Percentiles rank a stretch among this genome's conserved stretches.
Conservation (phyloP, 2,797 vertebrate genomes). For the Sciurus vulgaris region DNA sequence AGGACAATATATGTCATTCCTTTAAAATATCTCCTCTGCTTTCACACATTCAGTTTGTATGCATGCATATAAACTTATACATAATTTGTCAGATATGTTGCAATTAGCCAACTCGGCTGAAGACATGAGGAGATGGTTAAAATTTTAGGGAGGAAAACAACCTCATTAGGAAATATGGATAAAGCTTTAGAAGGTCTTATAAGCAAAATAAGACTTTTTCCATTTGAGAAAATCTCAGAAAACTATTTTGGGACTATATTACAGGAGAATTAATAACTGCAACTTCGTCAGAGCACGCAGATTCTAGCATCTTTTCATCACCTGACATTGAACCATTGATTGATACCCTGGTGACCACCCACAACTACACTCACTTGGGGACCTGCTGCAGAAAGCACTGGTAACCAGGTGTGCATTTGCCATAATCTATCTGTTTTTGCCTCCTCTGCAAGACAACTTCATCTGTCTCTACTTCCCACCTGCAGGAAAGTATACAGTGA, state of each 20-base stretch:
- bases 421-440: conserved; percentile 94
- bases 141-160: conserved; percentile 19
- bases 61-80: conserved; percentile 14
- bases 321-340: conserved; percentile 11
- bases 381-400: conserved; percentile 92
- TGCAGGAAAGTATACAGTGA: conserved; percentile 75
- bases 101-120: conserved; percentile 41
- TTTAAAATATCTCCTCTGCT: conserved; percentile 54
- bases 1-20: conserved; percentile 27
- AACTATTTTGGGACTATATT: not conserved
- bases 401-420: conserved; percentile 92
- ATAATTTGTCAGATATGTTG: conserved; percentile 44
- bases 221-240: conserved; percentile 57
- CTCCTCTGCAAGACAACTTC: conserved; percentile 89
- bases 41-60: conserved; percentile 35
- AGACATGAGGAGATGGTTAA: not conserved
- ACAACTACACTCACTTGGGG: conserved; percentile 89
- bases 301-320: conserved; percentile 37
- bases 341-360: not conserved
- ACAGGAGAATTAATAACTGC: conserved; percentile 1
- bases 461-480: conserved; percentile 91
- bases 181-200: conserved; percentile 38
- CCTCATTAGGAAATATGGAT: conserved; percentile 15
- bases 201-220: conserved; percentile 9
- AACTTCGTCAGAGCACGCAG: conserved; percentile 7